Evolutionary conservation across 1,140 invertebrate genomes (phyloP), one percentile per base, ranked within the genome.

Genomic region (Philotrypesis tridentata): DNA sequence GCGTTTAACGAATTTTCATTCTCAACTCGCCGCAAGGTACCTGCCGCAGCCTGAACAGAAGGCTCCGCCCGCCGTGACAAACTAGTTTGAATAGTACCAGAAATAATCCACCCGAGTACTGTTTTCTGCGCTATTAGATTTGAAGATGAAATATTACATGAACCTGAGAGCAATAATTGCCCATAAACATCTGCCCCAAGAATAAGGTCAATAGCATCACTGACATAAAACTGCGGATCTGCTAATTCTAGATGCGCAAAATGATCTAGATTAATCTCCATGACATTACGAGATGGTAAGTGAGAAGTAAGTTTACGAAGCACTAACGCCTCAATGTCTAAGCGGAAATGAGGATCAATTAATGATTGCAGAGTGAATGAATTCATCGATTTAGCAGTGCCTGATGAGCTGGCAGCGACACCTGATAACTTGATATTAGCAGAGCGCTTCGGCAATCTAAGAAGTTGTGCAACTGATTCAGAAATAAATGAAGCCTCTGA

Each of bases 81-180:
- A 23, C 12, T 55, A 14, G 14, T 5, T 2, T 71, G 8, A 8
- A 60, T 17, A 0, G 79, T 55, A 25, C 88, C 88, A 23, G 85
- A 86, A 25, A 89, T 55, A 43, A 89, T 79, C 87, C 86, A 87
- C 5, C 88, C 87, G 25, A 89, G 29, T 29, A 67, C 76, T 0
- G 86, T 89, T 11, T 88, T 78, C 83, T 89, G 87, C 40, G 86
- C 88, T 1, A 86, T 85, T 5, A 87, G 84, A 4, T 12, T 3
- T 1, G 77, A 60, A 21, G 25, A 9, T 8, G 31, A n/a, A 8
- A 72, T 43, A 33, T 40, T 77, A 5, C 33, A 25, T 0, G 82
- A 14, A 0, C 82, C 85, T 9, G 55, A 14, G 14, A 55, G 23
- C 17, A 84, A 11, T 31, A 85, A 40, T 17, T 48, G 21, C 17